Evolutionary conservation across 2,113 vertebrate species (phyloP).

Genomic region (Thalassarche chlororhynchos): DNA sequence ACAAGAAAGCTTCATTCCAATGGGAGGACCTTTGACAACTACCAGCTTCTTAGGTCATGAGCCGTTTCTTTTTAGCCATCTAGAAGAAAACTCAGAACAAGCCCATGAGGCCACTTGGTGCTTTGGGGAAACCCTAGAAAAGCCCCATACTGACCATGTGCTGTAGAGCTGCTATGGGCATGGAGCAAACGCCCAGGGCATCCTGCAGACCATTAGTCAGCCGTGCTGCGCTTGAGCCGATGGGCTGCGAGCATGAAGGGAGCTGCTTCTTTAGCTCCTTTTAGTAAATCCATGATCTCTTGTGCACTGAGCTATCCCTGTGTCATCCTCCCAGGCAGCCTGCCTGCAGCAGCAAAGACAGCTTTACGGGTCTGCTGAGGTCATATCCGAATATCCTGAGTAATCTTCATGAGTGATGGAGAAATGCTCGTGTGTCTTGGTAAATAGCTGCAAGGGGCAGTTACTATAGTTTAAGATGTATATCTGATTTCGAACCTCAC

Average conservation of each 20-base stretch:
- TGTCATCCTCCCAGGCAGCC: neutral
- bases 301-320: neutral
- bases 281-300: neutral
- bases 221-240: neutral
- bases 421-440: neutral
- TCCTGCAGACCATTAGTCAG: neutral
- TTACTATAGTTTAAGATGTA: neutral
- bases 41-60: neutral
- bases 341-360: neutral
- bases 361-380: neutral
- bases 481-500: neutral
- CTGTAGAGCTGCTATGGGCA: neutral
- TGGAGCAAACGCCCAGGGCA: neutral
- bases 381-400: neutral
- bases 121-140: neutral
- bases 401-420: neutral
- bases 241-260: neutral
- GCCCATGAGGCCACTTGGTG: neutral
- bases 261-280: neutral
- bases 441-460: neutral
- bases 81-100: neutral
- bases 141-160: neutral
- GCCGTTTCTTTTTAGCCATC: neutral
- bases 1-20: neutral
- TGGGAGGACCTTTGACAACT: neutral